phyloP scores from a whole-genome alignment of 2,888 invertebrate genomes.

The Ellobium chinense region DNA sequence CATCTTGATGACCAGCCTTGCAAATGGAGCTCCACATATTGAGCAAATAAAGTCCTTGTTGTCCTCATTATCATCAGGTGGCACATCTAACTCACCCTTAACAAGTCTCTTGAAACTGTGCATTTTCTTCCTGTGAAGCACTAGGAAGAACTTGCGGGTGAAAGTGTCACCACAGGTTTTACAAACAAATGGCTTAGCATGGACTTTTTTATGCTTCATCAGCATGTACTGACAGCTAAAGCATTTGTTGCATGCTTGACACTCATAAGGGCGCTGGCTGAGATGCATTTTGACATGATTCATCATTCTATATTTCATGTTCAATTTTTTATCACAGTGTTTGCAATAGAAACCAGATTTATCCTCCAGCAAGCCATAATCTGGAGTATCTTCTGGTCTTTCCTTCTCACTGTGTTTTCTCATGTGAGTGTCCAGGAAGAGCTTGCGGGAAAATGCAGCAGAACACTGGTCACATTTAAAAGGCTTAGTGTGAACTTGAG shows the following conservation, averaged over 20 bases:
- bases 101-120: not conserved
- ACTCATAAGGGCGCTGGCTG: constrained; percentile 24
- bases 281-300: constrained; percentile 38
- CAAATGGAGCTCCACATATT: constrained; percentile 35
- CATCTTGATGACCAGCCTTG: constrained; percentile 41
- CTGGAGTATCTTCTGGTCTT: constrained; percentile 35
- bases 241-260: constrained; percentile 40
- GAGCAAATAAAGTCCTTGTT: constrained; percentile 14
- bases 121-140: constrained; percentile 27
- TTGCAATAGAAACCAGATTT: constrained; percentile 36
- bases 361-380: constrained; percentile 39
- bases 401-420: constrained; percentile 33
- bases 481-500: constrained; percentile 35
- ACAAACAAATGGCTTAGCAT: constrained; percentile 37
- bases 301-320: constrained; percentile 42
- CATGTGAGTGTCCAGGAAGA: constrained; percentile 37
- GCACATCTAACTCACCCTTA: not conserved
- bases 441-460: constrained; percentile 33
- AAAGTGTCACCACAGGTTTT: constrained; percentile 33
- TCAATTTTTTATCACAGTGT: constrained; percentile 39
- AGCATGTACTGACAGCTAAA: constrained; percentile 41
- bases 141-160: constrained; percentile 36
- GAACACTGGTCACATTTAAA: constrained; percentile 42
- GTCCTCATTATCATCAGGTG: not conserved
- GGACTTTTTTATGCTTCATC: constrained; percentile 35